Evolutionary conservation across 2,113 vertebrate species (phyloP), one percentile per base, ranked within the genome.

Genomic region (Lagopus muta): DNA sequence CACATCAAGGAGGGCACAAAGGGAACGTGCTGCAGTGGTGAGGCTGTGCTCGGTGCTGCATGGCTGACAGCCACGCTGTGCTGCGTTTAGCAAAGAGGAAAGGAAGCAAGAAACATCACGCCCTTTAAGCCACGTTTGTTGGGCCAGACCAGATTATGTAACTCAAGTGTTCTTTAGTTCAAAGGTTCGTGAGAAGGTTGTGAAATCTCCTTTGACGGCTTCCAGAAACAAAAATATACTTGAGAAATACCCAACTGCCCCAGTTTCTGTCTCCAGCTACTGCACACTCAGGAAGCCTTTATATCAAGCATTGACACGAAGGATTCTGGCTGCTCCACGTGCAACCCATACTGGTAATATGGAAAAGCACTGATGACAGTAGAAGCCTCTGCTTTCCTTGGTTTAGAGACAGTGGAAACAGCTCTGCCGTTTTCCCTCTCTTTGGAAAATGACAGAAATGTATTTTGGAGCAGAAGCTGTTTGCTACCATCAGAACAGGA

Each of bases 211-310:
- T 95, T 83, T 81, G 75, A 92, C 88, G 72, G 85, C 82, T 91
- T 88, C 90, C 90, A 94, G 94, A 94, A 91, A 89, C 85, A 91
- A 94, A 95, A 91, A 92, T 65, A 83, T 36, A 80, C 86, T 96
- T 88, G 92, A 88, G 89, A 96, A 96, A 95, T 89, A 94, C 52
- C 75, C 86, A 86, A 75, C 45, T 91, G 93, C 54, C 86, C 88
- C 95, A 94, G 93, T 82, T 96, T 92, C 76, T 48, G 61, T 89
- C 75, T 42, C 57, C 61, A 71, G 52, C 52, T 88, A 88, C 47
- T 85, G 48, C 92, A 84, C 43, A 52, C 22, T 28, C 27, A 25
- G 81, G 70, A 87, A 90, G 70, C 77, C 36, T 86, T 89, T 83
- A 88, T 18, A 45, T 69, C 80, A 88, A 32, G 24, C 34, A 65